Base-by-base conservation (phyloP, 2,113 vertebrate genomes). In the Anoplopoma fimbria region DNA sequence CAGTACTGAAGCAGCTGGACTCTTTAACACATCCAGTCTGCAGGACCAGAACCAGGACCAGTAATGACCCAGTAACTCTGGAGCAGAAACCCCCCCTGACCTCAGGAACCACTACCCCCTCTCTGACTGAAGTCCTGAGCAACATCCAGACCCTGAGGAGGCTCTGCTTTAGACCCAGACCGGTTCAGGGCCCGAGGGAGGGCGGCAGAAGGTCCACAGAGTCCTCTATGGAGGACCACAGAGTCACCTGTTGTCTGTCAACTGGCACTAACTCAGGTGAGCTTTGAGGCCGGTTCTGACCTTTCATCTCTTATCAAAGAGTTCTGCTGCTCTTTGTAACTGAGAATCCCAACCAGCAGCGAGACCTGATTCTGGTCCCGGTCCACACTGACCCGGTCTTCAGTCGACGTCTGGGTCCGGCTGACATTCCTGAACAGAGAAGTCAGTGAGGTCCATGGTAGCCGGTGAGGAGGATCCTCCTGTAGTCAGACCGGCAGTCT, bases 131-230 rank as follows among this genome's bases (percentile, higher is more conserved):
- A 91, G 95, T 97, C 89, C 88, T 98, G 93, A 96, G 95, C 94
- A 97, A 97, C 96, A 98, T 98, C 94, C 96, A 96, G 95, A 94
- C 95, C 85, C 95, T 97, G 95, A 95, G 97, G 95, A 96, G 96
- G 94, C 96, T 96, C 93, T 97, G 95, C 95, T 98, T 97, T 89
- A 96, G 96, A 89, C 97, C 97, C 86, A 96, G 95, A 94, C 93
- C 94, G 81, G 89, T 93, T 87, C 94, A 95, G 88, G 88, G 92
- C 88, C 96, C 94, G 91, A 93, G 95, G 86, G 94, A 85, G 38
- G 95, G 94, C 82, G 95, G 90, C 94, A 94, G 94, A 89, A 94
- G 96, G 95, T 95, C 95, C 92, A 95, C 94, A 92, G 94, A 93
- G 91, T 93, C 94, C 93, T 94, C 94, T 93, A 88, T 95, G 90